Percentiles rank a stretch among this genome's conserved stretches.
phyloP scores from a whole-genome alignment of 2,888 invertebrate genomes.

The Hoplodrina ambigua region DNA sequence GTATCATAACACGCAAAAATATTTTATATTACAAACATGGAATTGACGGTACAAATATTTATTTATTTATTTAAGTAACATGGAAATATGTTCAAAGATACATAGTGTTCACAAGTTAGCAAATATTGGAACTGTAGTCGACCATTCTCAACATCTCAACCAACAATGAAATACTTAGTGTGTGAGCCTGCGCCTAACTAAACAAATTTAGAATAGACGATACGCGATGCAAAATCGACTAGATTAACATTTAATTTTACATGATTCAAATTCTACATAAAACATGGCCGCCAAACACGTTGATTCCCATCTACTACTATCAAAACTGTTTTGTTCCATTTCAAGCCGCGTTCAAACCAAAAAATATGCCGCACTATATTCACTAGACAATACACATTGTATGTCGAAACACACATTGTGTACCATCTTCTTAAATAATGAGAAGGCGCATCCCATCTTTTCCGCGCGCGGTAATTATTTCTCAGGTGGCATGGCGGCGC shows the following conservation, averaged over 20 bases:
- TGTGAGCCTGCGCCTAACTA: no score
- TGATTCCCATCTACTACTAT: slow-evolving; percentile 26
- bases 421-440: slow-evolving; percentile 82
- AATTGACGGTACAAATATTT: no score
- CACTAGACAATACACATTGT: slow-evolving; percentile 66
- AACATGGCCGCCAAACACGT: slow-evolving; percentile 11
- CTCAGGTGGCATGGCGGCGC: slow-evolving; percentile 67
- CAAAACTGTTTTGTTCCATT: slow-evolving; percentile 44
- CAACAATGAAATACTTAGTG: no score
- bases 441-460: slow-evolving; percentile 81
- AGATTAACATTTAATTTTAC: background rate
- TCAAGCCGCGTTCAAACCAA: slow-evolving; percentile 40
- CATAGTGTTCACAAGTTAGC: no score
- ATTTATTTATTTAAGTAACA: no score
- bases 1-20: no score
- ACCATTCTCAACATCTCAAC: no score
- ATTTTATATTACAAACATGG: no score
- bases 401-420: slow-evolving; percentile 73
- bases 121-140: no score
- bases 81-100: no score
- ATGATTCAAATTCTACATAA: slow-evolving; percentile 2
- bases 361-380: slow-evolving; percentile 59
- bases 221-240: background rate
- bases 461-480: slow-evolving; percentile 82
- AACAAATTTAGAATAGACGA: background rate